These are phyloP conservation scores for Taenioides sp. DNA, from an alignment of 2,797 vertebrate species.

Conservation along the genomic window DNA sequence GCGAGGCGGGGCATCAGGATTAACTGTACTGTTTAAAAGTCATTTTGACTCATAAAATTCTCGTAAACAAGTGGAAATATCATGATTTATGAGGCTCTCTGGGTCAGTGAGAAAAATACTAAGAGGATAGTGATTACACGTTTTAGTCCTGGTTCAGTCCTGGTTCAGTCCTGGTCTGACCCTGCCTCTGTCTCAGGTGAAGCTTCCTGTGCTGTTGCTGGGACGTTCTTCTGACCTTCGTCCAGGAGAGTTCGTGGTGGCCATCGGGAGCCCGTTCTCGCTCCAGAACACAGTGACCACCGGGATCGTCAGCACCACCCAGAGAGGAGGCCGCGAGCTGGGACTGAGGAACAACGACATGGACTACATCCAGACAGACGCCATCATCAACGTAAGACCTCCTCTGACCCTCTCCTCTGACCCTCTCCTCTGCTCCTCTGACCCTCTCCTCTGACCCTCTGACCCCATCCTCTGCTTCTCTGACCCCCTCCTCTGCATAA, in stretches of 20 bases:
- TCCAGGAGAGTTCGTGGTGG: slow-evolving; percentile 97
- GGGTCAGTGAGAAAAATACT: neutral
- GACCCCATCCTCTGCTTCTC: no score
- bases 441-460: neutral
- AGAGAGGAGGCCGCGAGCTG: slow-evolving; percentile 92
- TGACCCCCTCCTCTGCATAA: neutral
- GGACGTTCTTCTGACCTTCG: slow-evolving; percentile 91
- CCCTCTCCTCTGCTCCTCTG: neutral
- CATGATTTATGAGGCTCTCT: neutral
- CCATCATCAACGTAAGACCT: slow-evolving; percentile 75
- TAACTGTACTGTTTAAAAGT: neutral
- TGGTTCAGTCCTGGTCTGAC: no score
- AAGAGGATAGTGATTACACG: neutral
- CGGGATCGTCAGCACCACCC: slow-evolving; percentile 96
- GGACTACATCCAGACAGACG: slow-evolving; percentile 98
- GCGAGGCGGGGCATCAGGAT: neutral
- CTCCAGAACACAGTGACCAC: slow-evolving; percentile 98
- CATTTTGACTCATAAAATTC: neutral
- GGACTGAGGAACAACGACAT: slow-evolving; percentile 96
- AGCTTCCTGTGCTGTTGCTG: slow-evolving; percentile 88
- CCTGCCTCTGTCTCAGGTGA: slow-evolving; percentile 84
- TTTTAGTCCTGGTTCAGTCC: slow-evolving; percentile 68
- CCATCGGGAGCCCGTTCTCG: slow-evolving; percentile 95
- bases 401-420: no score
- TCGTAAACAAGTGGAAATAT: neutral